Base-by-base conservation (phyloP, 1,140 invertebrate species). In the Nymphalis io region DNA sequence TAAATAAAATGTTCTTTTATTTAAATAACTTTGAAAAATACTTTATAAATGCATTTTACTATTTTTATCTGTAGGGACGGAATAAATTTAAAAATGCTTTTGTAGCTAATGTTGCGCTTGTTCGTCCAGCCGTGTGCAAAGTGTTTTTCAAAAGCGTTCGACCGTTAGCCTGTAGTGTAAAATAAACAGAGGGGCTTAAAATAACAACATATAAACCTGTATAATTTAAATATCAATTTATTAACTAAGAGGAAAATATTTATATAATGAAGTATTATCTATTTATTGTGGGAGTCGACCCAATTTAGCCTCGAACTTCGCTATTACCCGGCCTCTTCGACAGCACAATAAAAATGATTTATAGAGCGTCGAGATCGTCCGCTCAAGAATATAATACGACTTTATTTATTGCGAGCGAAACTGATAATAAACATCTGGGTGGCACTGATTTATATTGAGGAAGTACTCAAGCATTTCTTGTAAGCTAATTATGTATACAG, bases 281-380 rank as follows among this genome's bases (percentile, higher is more conserved):
- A 82, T 84, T 82, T 88, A 86, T 78, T 78, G 82, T 79, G 73
- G 70, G 76, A 83, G 73, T 83, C 82, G 82, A 89, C 84, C 85
- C 87, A 88, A 88, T 88, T 89, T 86, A 83, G 73, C 78, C 66
- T 79, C 78, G 68, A 83, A 79, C 78, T 81, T 79, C 70, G 74
- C 80, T 80, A 83, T 87, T 84, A 85, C 78, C 72, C 59, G 74
- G 72, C 77, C 80, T 83, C 82, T 89, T 90, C 84, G 85, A 84
- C 83, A 82, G 83, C 78, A 90, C 85, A 90, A 90, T 90, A 87
- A 89, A 90, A 87, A 90, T 88, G 87, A 90, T 89, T 89, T 90
- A 90, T 90, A 84, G 83, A 84, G 63, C 78, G 65, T 61, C 75
- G 81, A 85, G 80, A 88, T 85, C 84, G 76, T 78, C 81, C 80